phyloP scores from a whole-genome alignment of 2,888 invertebrate species.

The Antheraea assamensis region DNA sequence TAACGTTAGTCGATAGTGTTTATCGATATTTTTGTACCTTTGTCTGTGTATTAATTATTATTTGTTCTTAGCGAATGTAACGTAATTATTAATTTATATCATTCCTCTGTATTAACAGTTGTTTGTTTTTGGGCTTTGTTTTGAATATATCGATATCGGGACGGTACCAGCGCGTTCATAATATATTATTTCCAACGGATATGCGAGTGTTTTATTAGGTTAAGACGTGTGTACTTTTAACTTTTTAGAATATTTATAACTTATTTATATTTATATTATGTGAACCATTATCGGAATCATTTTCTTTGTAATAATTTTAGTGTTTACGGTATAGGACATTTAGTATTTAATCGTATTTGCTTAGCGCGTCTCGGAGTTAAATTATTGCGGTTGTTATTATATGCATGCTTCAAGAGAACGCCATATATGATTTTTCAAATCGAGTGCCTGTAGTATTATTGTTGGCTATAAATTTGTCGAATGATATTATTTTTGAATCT shows the following conservation, averaged over 20 bases:
- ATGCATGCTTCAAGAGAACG: constrained; percentile 60
- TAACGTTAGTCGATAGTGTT: constrained; percentile 57
- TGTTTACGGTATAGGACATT: constrained; percentile 73
- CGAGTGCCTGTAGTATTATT: constrained; percentile 66
- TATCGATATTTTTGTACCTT: constrained; percentile 77
- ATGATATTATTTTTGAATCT: constrained; percentile 60
- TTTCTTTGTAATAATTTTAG: constrained; percentile 81
- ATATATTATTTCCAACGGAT: constrained; percentile 57
- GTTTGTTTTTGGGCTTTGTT: constrained; percentile 68
- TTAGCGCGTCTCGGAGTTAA: constrained; percentile 70
- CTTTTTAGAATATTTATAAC: constrained; percentile 82
- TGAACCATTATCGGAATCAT: constrained; percentile 76
- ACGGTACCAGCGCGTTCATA: constrained; percentile 36
- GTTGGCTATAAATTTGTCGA: constrained; percentile 50
- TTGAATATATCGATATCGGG: constrained; percentile 46
- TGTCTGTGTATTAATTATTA: constrained; percentile 65
- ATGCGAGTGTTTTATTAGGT: constrained; percentile 80
- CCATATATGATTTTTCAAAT: constrained; percentile 72
- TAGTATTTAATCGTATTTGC: constrained; percentile 81
- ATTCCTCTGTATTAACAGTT: constrained; percentile 66
- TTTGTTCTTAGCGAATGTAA: constrained; percentile 60
- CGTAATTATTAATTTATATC: constrained; percentile 62
- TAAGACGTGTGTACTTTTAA: constrained; percentile 81
- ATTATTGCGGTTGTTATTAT: constrained; percentile 72
- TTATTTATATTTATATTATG: constrained; percentile 81